phyloP scores from a whole-genome alignment of 2,888 invertebrate species.

The Rhorus exstirpatorius region DNA sequence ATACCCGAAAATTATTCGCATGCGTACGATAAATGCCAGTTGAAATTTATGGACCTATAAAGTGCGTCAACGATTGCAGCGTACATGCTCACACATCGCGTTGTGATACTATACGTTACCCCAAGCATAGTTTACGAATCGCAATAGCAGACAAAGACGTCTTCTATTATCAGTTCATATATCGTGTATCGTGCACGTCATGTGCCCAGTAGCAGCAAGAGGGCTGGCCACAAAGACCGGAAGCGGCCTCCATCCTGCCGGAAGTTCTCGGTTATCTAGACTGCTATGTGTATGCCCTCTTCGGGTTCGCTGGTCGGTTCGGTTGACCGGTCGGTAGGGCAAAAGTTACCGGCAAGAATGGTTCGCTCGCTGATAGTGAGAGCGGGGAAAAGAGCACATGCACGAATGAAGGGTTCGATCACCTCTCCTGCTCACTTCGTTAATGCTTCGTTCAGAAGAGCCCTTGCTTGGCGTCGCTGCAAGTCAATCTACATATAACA shows the following conservation, averaged over 20 bases:
- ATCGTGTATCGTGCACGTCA: conserved; percentile 16
- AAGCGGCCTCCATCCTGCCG: conserved; percentile 52
- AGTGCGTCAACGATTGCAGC: background rate
- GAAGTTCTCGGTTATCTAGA: conserved; percentile 65
- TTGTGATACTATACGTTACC: background rate
- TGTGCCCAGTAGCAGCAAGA: conserved; percentile 32
- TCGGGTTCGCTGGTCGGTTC: conserved; percentile 35
- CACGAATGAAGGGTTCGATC: conserved; percentile 21
- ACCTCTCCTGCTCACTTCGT: conserved; percentile 12
- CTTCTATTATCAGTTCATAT: conserved; percentile 12
- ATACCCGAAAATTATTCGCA: too few relatives aligned
- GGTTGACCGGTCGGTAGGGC: conserved; percentile 16
- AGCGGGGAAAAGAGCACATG: conserved; percentile 19
- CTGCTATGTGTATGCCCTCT: conserved; percentile 48
- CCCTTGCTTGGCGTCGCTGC: conserved; percentile 1
- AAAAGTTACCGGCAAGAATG: conserved; percentile 10
- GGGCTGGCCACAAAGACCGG: conserved; percentile 45
- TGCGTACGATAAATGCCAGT: background rate
- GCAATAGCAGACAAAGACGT: background rate
- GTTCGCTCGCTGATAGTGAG: conserved; percentile 18
- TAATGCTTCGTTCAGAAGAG: background rate
- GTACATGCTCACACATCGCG: background rate
- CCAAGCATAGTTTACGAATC: background rate
- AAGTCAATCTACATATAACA: background rate
- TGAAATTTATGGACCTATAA: background rate